A percentile compares a stretch with the other conserved stretches of the same genome.
Conservation (phyloP, 64 coral and sea anemone genomes). For the Platygyra sinensis region DNA sequence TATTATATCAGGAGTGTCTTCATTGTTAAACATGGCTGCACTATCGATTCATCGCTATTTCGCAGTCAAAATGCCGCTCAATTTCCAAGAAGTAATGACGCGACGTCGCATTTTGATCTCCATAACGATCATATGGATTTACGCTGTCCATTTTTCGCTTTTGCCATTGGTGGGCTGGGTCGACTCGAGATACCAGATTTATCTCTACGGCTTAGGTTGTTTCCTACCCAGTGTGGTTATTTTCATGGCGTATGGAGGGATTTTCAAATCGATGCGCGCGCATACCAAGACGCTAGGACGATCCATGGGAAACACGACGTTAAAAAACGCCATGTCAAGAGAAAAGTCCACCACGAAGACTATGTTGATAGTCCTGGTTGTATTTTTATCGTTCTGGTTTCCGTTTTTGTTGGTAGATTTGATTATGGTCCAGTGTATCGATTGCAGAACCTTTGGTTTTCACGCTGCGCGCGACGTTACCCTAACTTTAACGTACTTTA, state of each 20-base stretch:
- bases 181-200: conserved; percentile 52
- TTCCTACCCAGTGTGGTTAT: conserved; percentile 62
- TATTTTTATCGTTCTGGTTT: conserved; percentile 67
- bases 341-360: conserved; percentile 80
- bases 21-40: conserved; percentile 69
- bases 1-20: conserved; percentile 61
- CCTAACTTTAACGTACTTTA: conserved; percentile 87
- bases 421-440: conserved; percentile 70
- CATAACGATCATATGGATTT: conserved; percentile 70
- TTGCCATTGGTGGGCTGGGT: conserved; percentile 62
- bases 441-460: neutral
- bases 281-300: conserved; percentile 50
- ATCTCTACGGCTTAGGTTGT: conserved; percentile 69
- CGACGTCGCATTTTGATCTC: conserved; percentile 46
- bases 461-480: conserved; percentile 78
- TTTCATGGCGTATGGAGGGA: conserved; percentile 51
- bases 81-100: conserved; percentile 66
- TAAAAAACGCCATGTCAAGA: conserved; percentile 59
- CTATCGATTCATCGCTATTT: conserved; percentile 74
- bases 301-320: conserved; percentile 23
- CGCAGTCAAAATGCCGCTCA: conserved; percentile 65
- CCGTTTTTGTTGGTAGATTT: conserved; percentile 72
- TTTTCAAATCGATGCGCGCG: conserved; percentile 54
- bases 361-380: conserved; percentile 73
- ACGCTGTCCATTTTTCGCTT: conserved; percentile 48